These are phyloP conservation scores for Trachymyrmex cornetzi DNA, from an alignment of 1,140 invertebrate genomes.

Conservation along the genomic window DNA sequence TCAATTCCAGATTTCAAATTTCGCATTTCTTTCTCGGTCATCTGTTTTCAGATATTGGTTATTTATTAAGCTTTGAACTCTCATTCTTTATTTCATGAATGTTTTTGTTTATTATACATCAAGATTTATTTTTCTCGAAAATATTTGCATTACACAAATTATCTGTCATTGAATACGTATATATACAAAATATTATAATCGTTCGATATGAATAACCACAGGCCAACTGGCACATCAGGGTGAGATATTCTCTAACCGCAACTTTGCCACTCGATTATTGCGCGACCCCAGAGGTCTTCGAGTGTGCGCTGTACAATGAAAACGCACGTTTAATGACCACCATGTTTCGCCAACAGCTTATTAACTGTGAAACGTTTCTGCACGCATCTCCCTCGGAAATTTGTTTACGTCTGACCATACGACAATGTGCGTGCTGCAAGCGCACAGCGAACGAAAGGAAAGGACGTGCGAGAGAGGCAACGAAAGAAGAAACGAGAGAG, in stretches of 20 bases:
- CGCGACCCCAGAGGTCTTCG: slow-evolving; percentile 40
- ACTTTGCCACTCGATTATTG: slow-evolving; percentile 68
- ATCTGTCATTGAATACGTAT: background rate
- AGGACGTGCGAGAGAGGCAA: slow-evolving; percentile 23
- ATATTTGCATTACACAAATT: background rate
- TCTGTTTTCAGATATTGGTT: background rate
- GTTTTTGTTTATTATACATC: background rate
- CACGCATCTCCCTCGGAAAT: slow-evolving; percentile 68
- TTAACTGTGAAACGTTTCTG: slow-evolving; percentile 78
- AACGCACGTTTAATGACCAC: slow-evolving; percentile 80
- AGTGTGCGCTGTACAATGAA: slow-evolving; percentile 66
- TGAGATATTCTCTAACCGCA: slow-evolving; percentile 73
- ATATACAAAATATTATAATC: background rate
- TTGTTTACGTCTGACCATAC: slow-evolving; percentile 67
- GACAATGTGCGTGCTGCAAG: slow-evolving; percentile 66
- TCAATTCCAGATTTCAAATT: slow-evolving; percentile 67
- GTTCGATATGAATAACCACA: slow-evolving; percentile 48
- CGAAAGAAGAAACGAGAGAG: slow-evolving; percentile 13
- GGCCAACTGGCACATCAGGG: slow-evolving; percentile 44
- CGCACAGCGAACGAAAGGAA: slow-evolving; percentile 40
- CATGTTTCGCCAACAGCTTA: slow-evolving; percentile 81
- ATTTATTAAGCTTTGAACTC: slow-evolving; percentile 51
- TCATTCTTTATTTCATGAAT: background rate
- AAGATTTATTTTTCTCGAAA: background rate
- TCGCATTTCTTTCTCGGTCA: slow-evolving; percentile 15